These are phyloP conservation scores for Petrolisthes manimaculis DNA, from an alignment of 2,888 invertebrate genomes.

Conservation along the genomic window DNA sequence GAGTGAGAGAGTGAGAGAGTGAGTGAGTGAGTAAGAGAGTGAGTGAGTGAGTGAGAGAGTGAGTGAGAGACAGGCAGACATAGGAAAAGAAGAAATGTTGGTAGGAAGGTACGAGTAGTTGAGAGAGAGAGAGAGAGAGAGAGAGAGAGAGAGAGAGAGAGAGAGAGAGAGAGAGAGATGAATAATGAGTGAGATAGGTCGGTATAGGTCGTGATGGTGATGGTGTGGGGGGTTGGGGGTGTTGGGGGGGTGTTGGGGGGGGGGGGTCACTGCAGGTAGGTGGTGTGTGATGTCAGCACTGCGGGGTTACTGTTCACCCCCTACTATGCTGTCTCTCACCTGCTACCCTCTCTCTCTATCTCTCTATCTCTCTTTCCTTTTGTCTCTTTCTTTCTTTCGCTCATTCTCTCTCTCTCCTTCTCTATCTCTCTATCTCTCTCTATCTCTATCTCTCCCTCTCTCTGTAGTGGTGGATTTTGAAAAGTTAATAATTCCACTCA, in stretches of 20 bases:
- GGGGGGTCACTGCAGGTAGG: neutral
- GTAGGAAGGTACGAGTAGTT: neutral
- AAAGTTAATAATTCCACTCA: no score
- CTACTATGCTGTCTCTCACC: no score
- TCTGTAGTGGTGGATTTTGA: no score
- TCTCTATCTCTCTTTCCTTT: no score
- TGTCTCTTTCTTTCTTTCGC: no score
- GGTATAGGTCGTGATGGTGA: neutral
- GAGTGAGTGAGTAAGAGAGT: constrained; percentile 7
- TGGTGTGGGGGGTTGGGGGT: neutral
- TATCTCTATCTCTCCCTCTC: no score
- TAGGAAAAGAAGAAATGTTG: neutral
- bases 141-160: neutral
- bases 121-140: neutral
- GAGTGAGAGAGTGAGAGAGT: constrained; percentile 24
- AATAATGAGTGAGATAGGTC: neutral
- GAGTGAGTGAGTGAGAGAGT: neutral
- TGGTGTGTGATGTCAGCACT: no score
- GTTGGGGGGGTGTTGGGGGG: neutral
- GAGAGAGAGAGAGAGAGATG: neutral
- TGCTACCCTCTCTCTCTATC: no score
- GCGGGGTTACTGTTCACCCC: no score
- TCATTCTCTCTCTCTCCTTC: no score
- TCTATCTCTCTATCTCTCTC: no score
- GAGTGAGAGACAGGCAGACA: neutral